Evolutionary conservation across 2,888 invertebrate genomes (phyloP).

Genomic region (Phalera bucephala): DNA sequence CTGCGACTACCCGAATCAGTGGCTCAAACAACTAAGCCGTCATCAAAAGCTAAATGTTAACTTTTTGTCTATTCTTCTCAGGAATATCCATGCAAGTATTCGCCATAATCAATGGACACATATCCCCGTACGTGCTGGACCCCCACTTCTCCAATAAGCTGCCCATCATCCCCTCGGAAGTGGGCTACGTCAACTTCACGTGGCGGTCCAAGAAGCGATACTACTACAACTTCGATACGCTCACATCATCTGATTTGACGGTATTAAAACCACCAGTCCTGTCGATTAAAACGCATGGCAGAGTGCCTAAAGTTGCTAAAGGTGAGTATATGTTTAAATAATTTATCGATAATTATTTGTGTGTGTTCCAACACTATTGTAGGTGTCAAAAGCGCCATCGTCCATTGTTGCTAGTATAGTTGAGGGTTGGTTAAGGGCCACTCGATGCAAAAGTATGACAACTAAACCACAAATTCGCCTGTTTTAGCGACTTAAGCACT

Average conservation of each 20-base stretch:
- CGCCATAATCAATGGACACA: slow-evolving; percentile 94
- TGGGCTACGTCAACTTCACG: slow-evolving; percentile 94
- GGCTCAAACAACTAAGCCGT: too few species aligned
- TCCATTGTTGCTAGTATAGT: too few species aligned
- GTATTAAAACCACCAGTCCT: slow-evolving; percentile 93
- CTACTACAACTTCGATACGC: slow-evolving; percentile 92
- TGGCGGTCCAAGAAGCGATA: slow-evolving; percentile 95
- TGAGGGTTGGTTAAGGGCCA: too few species aligned
- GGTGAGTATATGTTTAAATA: slow-evolving; percentile 73
- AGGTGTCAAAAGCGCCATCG: too few species aligned
- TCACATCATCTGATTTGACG: slow-evolving; percentile 92
- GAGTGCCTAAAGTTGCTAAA: slow-evolving; percentile 93
- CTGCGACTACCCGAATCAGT: too few species aligned
- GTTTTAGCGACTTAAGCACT: too few species aligned
- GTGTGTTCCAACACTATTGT: too few species aligned
- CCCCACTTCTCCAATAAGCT: slow-evolving; percentile 95
- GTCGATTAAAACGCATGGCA: slow-evolving; percentile 92
- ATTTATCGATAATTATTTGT: too few species aligned
- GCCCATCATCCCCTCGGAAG: slow-evolving; percentile 96
- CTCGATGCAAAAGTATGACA: too few species aligned
- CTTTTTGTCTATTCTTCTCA: too few species aligned
- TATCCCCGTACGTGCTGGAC: slow-evolving; percentile 93
- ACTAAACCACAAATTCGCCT: too few species aligned
- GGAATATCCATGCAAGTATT: slow-evolving; percentile 94
- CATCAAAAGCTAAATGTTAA: too few species aligned